Evolutionary conservation across 2,113 vertebrate species (phyloP).

Genomic region (Eudyptes chrysolophus): DNA sequence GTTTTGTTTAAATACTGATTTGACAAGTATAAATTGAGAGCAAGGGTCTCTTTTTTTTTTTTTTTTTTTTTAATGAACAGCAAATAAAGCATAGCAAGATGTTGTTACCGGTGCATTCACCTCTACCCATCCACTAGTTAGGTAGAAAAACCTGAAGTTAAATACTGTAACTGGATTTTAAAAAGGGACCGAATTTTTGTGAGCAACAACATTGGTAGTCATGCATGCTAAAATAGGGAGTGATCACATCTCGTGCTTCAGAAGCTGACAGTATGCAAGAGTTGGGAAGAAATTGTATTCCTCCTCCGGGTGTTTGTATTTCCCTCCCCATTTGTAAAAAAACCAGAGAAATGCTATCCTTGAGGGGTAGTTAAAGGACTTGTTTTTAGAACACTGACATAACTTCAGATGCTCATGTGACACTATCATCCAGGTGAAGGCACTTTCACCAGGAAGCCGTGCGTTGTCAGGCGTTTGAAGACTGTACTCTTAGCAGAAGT

Average conservation of each 20-base stretch:
- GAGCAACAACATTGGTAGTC: slow-evolving; percentile 8
- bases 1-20: neutral
- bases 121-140: neutral
- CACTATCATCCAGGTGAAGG: neutral
- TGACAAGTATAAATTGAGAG: neutral
- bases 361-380: neutral
- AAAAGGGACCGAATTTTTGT: neutral
- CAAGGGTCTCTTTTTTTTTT: neutral
- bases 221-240: slow-evolving; percentile 50
- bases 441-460: neutral
- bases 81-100: neutral
- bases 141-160: neutral
- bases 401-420: neutral
- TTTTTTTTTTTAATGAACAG: neutral
- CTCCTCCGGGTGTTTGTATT: slow-evolving; percentile 16
- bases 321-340: neutral
- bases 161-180: neutral
- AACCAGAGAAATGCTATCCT: neutral
- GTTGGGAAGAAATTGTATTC: slow-evolving; percentile 41
- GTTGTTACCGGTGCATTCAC: neutral
- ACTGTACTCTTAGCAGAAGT: neutral
- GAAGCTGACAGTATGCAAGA: slow-evolving; percentile 26
- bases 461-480: neutral
- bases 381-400: neutral
- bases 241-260: slow-evolving; percentile 42